Conservation (phyloP, 2,888 invertebrate genomes). For the Xestia c-nigrum region DNA sequence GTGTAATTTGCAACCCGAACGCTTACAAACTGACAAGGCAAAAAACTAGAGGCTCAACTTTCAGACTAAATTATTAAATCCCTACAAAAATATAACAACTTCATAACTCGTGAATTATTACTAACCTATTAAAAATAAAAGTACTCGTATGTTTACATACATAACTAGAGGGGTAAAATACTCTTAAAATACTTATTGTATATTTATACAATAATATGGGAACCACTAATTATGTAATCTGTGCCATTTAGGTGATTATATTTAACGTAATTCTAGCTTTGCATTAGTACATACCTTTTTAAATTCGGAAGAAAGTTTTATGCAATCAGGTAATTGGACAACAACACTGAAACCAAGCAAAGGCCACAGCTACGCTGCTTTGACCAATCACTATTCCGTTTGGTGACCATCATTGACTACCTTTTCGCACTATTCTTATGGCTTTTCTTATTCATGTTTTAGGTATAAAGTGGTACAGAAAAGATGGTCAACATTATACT, state of each 20-base stretch:
- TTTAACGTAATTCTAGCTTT: constrained; percentile 8
- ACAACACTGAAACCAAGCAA: constrained; percentile 8
- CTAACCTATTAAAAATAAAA: constrained; percentile 11
- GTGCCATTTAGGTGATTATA: constrained; percentile 34
- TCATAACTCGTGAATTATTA: constrained; percentile 12
- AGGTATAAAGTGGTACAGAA: not conserved
- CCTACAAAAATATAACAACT: constrained; percentile 50
- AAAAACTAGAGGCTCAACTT: constrained; percentile 4
- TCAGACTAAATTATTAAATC: constrained; percentile 12
- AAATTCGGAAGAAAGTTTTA: not conserved
- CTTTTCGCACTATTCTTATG: not conserved
- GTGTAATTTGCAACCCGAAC: not conserved
- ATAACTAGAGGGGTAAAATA: constrained; percentile 44
- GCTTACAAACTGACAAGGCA: not conserved
- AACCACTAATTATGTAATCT: constrained; percentile 31
- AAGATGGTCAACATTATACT: not conserved
- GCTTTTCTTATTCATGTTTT: not conserved
- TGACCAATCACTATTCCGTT: constrained; percentile 7
- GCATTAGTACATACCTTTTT: not conserved
- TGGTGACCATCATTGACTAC: not conserved
- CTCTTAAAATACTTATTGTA: constrained; percentile 39
- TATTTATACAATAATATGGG: constrained; percentile 29
- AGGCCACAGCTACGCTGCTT: not conserved
- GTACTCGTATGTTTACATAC: constrained; percentile 45
- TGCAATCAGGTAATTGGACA: not conserved